phyloP scores from a whole-genome alignment of 2,888 invertebrate species.

The Euplagia quadripunctaria region DNA sequence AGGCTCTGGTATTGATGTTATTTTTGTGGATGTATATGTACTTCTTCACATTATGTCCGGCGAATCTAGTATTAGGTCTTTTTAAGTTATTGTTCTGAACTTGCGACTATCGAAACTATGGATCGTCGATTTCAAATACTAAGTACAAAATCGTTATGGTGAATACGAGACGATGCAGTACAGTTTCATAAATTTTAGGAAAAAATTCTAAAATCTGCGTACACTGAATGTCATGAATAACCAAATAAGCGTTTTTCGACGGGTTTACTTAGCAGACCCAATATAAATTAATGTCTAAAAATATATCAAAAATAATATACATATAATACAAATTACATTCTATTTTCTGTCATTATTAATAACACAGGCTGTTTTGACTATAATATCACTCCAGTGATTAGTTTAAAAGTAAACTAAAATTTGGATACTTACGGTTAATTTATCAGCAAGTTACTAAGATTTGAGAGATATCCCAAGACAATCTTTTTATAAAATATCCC shows the following conservation, averaged over 20 bases:
- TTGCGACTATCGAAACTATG: neutral
- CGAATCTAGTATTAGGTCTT: neutral
- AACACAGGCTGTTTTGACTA: slow-evolving; percentile 19
- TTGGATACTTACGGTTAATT: neutral
- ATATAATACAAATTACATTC: slow-evolving; percentile 16
- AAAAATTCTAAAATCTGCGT: too few species aligned
- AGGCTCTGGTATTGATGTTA: too few species aligned
- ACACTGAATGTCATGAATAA: slow-evolving; percentile 21
- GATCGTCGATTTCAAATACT: neutral
- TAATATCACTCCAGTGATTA: slow-evolving; percentile 13
- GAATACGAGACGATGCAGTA: neutral
- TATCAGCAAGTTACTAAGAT: too few species aligned
- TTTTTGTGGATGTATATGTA: too few species aligned
- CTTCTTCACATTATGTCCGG: neutral
- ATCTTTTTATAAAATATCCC: neutral
- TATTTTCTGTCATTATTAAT: slow-evolving; percentile 16
- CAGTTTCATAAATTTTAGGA: neutral
- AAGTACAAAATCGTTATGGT: neutral
- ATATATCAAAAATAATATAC: slow-evolving; percentile 6
- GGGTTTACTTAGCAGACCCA: neutral
- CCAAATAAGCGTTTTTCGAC: neutral
- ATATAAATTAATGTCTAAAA: slow-evolving; percentile 10
- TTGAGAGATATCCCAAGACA: neutral
- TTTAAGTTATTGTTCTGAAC: neutral
- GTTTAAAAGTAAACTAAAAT: slow-evolving; percentile 2